A percentile compares a stretch with the other conserved stretches of the same genome.
Conservation (phyloP, 1,140 invertebrate species). For the Drosophila ficusphila region DNA sequence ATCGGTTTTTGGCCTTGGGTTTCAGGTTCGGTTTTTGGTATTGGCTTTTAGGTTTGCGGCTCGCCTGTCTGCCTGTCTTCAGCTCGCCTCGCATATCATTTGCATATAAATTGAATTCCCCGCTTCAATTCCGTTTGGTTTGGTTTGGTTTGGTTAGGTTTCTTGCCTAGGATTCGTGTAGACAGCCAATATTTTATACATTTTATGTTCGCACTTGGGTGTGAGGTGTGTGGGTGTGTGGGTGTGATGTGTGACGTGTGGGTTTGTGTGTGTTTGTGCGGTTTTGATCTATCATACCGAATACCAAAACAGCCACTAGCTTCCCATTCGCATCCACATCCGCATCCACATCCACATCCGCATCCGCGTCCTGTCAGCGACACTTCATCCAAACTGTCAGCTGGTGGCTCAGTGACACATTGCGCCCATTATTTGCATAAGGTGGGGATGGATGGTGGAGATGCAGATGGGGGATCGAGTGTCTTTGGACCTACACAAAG, state of each 20-base stretch:
- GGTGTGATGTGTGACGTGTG: background rate
- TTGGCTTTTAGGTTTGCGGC: background rate
- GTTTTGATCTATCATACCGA: slow-evolving; percentile 26
- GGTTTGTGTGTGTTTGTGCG: slow-evolving; percentile 1
- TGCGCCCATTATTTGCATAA: slow-evolving; percentile 79
- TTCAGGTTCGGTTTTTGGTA: background rate
- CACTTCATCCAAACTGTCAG: slow-evolving; percentile 73
- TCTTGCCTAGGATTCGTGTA: slow-evolving; percentile 45
- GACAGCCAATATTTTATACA: slow-evolving; percentile 78
- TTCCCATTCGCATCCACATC: slow-evolving; percentile 11
- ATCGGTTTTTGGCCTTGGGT: background rate
- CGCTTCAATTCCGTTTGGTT: slow-evolving; percentile 39
- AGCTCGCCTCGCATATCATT: slow-evolving; percentile 67
- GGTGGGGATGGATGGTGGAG: slow-evolving; percentile 1
- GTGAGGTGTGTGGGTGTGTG: background rate
- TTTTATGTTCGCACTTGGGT: slow-evolving; percentile 51
- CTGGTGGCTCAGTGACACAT: slow-evolving; percentile 64
- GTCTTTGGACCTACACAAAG: slow-evolving; percentile 41
- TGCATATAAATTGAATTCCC: slow-evolving; percentile 81
- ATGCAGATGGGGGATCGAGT: slow-evolving; percentile 1
- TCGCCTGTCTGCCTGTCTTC: slow-evolving; percentile 52
- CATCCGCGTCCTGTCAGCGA: slow-evolving; percentile 43
- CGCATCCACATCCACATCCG: slow-evolving; percentile 9
- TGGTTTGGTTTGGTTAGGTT: slow-evolving; percentile 35
- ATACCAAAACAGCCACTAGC: slow-evolving; percentile 4